Evolutionary conservation across 2,888 invertebrate genomes (phyloP), one percentile per base, ranked within the genome.

Genomic region (Melangyna quadrimaculata): DNA sequence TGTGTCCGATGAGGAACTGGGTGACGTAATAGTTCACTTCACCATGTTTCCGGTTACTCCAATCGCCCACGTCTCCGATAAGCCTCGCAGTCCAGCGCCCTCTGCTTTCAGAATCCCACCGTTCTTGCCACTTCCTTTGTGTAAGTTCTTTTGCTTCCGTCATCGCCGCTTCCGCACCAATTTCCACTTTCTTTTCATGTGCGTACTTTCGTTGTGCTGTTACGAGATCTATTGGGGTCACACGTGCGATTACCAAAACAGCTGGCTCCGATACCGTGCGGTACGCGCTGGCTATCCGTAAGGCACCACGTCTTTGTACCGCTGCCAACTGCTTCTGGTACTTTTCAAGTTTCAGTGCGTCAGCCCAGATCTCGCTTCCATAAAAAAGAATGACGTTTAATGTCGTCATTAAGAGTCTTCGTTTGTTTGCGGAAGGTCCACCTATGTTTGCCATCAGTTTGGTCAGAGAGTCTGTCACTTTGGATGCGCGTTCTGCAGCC

Each of bases 361-460:
- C 24, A 1, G 9, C n/a, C n/a, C n/a, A n/a, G n/a, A n/a, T n/a
- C n/a, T n/a, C n/a, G n/a, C n/a, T n/a, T n/a, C n/a, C n/a, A n/a
- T 48, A 65, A 3, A 65, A 32, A 3, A 65, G 65, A 32, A 65
- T 48, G 32, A 32, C 2, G 14, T 48, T 29, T 19, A 48, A 48
- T 6, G n/a, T 45, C 29, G 65, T 3, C 43, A 43, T 43, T 3
- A 48, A 3, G 1, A 65, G 27, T 27, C 4, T 53, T 43, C 87
- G 63, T 45, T 67, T 79, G n/a, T 59, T 61, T 12, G 29, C 29
- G 12, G 48, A 29, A 7, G 87, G 87, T 2, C 88, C 88, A 6
- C 77, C 74, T 24, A 80, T 72, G 82, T 89, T 89, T 35, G 88
- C 80, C 87, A 89, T 88, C 45, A 88, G 79, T 53, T 22, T 19